Evolutionary conservation across 2,888 invertebrate genomes (phyloP).

Genomic region (Panopea generosa): DNA sequence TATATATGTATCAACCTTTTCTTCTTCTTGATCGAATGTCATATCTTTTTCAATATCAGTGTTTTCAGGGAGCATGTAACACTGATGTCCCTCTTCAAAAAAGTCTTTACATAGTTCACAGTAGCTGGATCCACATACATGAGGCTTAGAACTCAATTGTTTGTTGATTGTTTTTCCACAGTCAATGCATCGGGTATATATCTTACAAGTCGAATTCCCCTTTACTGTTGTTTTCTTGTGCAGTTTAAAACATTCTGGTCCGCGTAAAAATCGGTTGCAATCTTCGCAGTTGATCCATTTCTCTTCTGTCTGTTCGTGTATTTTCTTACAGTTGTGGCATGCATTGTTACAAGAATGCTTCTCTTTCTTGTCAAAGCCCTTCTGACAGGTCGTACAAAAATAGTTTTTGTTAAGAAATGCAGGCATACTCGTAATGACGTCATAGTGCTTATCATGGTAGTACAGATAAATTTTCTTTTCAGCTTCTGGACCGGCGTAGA

Average conservation of each 20-base stretch:
- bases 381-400: conserved; percentile 30
- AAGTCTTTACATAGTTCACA: conserved; percentile 7
- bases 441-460: conserved; percentile 26
- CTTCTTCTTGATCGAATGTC: background rate
- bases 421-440: conserved; percentile 38
- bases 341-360: conserved; percentile 19
- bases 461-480: conserved; percentile 21
- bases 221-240: conserved; percentile 4
- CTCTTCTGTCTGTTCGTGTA: conserved; percentile 7
- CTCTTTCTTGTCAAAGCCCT: conserved; percentile 31
- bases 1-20: conserved; percentile 20
- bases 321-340: conserved; percentile 18
- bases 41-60: conserved; percentile 8
- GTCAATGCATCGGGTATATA: conserved; percentile 12
- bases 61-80: conserved; percentile 23
- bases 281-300: conserved; percentile 2
- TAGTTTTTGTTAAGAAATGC: conserved; percentile 28
- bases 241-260: conserved; percentile 20
- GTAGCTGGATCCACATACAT: too few relatives aligned
- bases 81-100: conserved; percentile 8
- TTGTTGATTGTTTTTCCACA: conserved; percentile 9
- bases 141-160: background rate
- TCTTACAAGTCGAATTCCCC: conserved; percentile 16
- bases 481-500: conserved; percentile 26
- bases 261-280: conserved; percentile 12